Evolutionary conservation across 2,113 vertebrate genomes (phyloP), one percentile per base, ranked within the genome.

Genomic region (Muntiacus reevesi): DNA sequence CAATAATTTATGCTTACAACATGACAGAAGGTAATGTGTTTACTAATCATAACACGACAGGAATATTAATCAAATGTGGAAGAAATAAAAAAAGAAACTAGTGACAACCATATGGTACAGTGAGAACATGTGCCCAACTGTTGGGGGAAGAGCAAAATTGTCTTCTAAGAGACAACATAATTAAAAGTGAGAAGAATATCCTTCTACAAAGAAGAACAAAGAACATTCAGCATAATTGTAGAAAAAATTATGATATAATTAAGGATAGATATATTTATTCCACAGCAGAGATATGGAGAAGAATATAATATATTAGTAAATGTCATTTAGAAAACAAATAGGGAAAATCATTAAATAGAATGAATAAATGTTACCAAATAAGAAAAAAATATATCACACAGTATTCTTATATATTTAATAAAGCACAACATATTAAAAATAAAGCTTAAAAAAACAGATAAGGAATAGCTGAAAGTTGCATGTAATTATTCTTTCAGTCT

Each of bases 61-160:
- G 10, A 91, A 93, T 95, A 95, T 92, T 97, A 97, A 97, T 95
- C 59, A 94, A 97, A 89, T 91, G 30, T 91, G 60, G 55, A 93
- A 83, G 59, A 79, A 95, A 94, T 71, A 0, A 67, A 91, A 88
- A 79, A 50, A 83, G 60, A 94, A 43, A 17, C 74, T 87, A 54
- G 71, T 93, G 91, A 91, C 2, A 11, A 64, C 83, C 95, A 96
- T 95, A 97, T 97, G 97, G 92, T 89, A 87, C 10, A 47, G 40
- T 84, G 55, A 93, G 43, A 95, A 95, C 25, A 93, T 67, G 19
- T 33, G 8, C 94, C 21, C n/a, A 91, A 54, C 40, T 78, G 7
- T 82, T 43, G 15, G 2, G 0, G 4, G 25, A 43, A 90, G 21
- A 17, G 3, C 7, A 2, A 43, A 89, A 74, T n/a, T 81, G 12